Evolutionary conservation across 2,797 vertebrate species (phyloP), one percentile per base, ranked within the genome.

Genomic region (Gymnoscopelus microlampas): DNA sequence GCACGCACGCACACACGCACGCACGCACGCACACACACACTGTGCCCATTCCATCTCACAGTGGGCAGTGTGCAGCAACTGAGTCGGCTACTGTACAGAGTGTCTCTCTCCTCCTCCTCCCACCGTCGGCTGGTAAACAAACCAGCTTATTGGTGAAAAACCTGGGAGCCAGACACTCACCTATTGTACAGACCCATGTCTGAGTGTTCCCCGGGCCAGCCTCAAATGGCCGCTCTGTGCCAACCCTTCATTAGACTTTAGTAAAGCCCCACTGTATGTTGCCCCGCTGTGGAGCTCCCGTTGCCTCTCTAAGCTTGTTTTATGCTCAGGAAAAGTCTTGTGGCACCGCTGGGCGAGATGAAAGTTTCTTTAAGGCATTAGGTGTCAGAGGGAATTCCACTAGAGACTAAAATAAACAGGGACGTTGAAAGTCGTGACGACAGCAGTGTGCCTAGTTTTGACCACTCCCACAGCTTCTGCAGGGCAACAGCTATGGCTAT

Each of bases 201-300:
- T 0, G 67, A 71, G 81, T 84, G 81, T 89, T 88, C 83, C 79
- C 85, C 7, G 47, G 24, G 71, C 84, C 85, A 76, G 82, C 84
- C 85, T 86, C 78, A 80, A 82, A 82, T 14, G 54, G 61, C 29
- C 2, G 0, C 0, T 14, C 62, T 3, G 61, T 90, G 91, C 92
- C 93, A 93, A 89, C 86, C 90, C 88, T 92, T 93, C 88, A 93
- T 89, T 77, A 70, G 75, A 10, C 56, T 59, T 50, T 74, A 86
- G 85, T 67, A 86, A 87, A 89, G 87, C 84, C 70, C 73, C 66
- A 66, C 84, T 88, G 80, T 91, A 44, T 82, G 74, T 66, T 35
- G 67, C 63, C 78, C 80, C 44, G 39, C 85, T 79, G 82, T 62
- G 66, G 81, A 56, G 19, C 81, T 81, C 74, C 79, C 35, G 74